Evolutionary conservation across 2,113 vertebrate species (phyloP).

Genomic region (Campylomormyrus numenius): DNA sequence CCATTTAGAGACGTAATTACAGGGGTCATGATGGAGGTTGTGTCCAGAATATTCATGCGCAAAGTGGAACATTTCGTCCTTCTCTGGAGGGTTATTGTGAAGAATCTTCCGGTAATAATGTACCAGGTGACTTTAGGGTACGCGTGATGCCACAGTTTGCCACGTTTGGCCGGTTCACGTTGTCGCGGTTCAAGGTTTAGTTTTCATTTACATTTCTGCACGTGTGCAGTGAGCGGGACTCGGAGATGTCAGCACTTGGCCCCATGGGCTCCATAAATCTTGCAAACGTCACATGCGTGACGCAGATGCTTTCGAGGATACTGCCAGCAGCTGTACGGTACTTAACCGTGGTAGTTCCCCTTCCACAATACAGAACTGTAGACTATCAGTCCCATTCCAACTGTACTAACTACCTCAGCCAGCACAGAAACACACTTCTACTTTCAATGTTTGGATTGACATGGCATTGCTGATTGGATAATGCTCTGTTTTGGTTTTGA

Average conservation of each 20-base stretch:
- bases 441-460: not conserved
- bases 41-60: constrained; percentile 4
- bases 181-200: not conserved
- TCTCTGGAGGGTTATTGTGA: not conserved
- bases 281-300: not conserved
- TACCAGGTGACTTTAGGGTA: not conserved
- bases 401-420: not conserved
- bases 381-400: not conserved
- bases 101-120: not conserved
- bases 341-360: not conserved
- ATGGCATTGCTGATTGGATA: not conserved
- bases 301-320: not conserved
- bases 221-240: not conserved
- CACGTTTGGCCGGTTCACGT: not conserved
- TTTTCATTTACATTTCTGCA: not conserved
- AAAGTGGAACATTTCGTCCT: not conserved
- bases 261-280: not conserved
- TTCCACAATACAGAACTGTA: not conserved
- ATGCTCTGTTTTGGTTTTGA: not conserved
- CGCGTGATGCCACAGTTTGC: not conserved
- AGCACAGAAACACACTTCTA: not conserved
- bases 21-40: not conserved
- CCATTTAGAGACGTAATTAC: not conserved
- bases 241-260: not conserved
- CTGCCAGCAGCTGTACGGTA: not conserved